Evolutionary conservation across 2,113 vertebrate genomes (phyloP), one percentile per base, ranked within the genome.

Genomic region (Callospermophilus lateralis): DNA sequence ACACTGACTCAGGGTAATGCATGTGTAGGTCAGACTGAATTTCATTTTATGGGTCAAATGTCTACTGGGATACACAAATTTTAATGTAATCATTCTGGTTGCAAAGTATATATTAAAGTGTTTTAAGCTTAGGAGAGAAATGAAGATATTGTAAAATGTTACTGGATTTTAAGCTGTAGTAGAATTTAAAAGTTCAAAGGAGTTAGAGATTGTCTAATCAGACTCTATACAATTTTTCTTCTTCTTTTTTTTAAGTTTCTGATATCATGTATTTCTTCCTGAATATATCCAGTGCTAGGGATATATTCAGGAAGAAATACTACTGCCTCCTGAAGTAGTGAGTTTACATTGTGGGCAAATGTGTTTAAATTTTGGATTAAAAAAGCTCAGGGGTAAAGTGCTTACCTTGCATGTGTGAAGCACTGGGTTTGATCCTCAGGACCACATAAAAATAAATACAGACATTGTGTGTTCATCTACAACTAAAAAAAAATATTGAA

Each of bases 41-140:
- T 92, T 89, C 53, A 48, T 91, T 95, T 79, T 11, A 34, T 85
- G 67, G 68, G 73, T 63, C 58, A 65, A 13, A 55, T 85, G 58
- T 84, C 55, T 92, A 20, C 39, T 39, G 42, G 68, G 74, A 77
- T 42, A 55, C 16, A 53, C 16, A 63, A 10, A 55, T 84, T 70
- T 85, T 81, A 80, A 81, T 94, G 8, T 76, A 79, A 92, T 53
- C 39, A 79, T 88, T n/a, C 30, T 84, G 78, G 8, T 84, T 77
- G 72, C 11, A 85, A 42, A 88, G 77, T 94, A 26, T 12, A 26
- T 58, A 3, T 84, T 67, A 85, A 84, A 95, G 20, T 77, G 45
- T 93, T 94, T 84, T 95, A 72, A 88, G 94, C 13, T 51, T 39
- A 79, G 22, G 81, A 68, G 58, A 61, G 6, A 73, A 83, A 70